Percentiles rank a stretch among this genome's conserved stretches.
These are phyloP conservation scores for Aleiodes sp. DNA, from an alignment of 1,140 invertebrate species.

Conservation along the genomic window DNA sequence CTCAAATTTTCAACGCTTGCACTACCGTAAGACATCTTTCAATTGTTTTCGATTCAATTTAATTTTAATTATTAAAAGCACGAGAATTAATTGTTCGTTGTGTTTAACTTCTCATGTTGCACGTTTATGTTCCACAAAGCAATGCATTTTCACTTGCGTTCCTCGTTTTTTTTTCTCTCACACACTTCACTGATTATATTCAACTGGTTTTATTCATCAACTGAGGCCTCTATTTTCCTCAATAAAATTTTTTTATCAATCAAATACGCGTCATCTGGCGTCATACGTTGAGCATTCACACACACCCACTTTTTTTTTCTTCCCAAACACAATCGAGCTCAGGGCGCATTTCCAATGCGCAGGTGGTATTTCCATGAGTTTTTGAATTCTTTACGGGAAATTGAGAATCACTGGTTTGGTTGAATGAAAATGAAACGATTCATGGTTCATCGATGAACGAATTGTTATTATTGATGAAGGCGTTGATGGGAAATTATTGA, in stretches of 20 bases:
- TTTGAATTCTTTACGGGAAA: no score
- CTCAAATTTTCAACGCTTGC: background rate
- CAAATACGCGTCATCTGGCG: conserved; percentile 12
- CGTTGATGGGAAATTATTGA: no score
- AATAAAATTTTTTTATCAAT: background rate
- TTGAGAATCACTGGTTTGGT: background rate
- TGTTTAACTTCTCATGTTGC: background rate
- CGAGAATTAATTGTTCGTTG: background rate
- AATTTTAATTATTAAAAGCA: background rate
- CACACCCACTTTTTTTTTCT: background rate
- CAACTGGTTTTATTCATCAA: background rate
- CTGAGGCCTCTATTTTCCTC: background rate
- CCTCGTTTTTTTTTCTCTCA: no score
- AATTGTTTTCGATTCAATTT: background rate
- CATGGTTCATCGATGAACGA: no score
- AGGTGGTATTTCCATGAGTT: background rate
- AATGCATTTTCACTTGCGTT: background rate
- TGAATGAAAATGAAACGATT: no score
- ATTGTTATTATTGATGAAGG: no score
- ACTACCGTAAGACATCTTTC: background rate
- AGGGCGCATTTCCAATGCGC: background rate
- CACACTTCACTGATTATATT: background rate
- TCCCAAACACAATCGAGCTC: background rate
- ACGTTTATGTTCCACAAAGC: background rate
- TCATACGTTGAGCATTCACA: background rate